Evolutionary conservation across 2,113 vertebrate genomes (phyloP).

Genomic region (Gasterosteus aculeatus): DNA sequence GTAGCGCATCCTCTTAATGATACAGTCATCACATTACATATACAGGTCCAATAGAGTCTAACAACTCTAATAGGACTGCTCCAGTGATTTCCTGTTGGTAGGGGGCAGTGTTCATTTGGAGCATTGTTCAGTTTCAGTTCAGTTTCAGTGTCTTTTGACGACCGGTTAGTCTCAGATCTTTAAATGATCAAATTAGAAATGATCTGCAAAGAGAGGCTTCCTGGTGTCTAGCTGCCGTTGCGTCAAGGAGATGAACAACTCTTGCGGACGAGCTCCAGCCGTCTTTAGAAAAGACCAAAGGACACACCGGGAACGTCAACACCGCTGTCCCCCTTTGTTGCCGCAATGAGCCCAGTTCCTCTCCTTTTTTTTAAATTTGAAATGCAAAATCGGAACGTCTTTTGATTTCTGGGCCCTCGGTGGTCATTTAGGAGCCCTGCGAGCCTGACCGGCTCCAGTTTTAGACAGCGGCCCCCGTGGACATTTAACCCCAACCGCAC

Average conservation of each 20-base stretch:
- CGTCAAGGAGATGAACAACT: conserved; percentile 11
- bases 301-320: conserved; percentile 73
- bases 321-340: conserved; percentile 70
- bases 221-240: not conserved
- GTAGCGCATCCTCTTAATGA: not conserved
- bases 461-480: conserved; percentile 70
- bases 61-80: conserved; percentile 36
- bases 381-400: conserved; percentile 70
- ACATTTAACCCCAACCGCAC: conserved; percentile 77
- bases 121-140: conserved; percentile 5
- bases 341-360: conserved; percentile 53
- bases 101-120: conserved; percentile 62
- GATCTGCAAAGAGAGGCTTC: not conserved
- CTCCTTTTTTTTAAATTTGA: conserved; percentile 60
- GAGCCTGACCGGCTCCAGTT: conserved; percentile 46
- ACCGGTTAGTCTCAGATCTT: not conserved
- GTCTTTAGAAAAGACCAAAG: conserved; percentile 63
- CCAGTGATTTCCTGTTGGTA: conserved; percentile 57
- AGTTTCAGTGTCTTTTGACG: not conserved
- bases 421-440: conserved; percentile 58
- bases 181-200: not conserved
- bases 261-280: conserved; percentile 43
- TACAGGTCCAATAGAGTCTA: not conserved
- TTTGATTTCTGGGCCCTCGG: conserved; percentile 64
- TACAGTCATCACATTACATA: not conserved